Evolutionary conservation across 2,888 invertebrate genomes (phyloP), one percentile per base, ranked within the genome.

Genomic region (Trachelus iudaicus): DNA sequence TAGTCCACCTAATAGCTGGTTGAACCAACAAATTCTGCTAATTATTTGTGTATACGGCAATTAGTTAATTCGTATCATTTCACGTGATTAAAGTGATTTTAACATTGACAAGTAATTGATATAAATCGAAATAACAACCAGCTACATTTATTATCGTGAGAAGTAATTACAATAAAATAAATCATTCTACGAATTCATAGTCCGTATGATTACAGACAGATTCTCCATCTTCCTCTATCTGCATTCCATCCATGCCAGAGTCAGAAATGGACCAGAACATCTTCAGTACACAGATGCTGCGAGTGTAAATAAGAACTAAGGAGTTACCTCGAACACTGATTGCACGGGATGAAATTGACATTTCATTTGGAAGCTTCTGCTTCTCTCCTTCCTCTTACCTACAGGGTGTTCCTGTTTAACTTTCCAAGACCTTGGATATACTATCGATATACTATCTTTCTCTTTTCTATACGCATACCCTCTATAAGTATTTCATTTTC

Each of bases 341-440:
- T 84, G 83, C 83, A 78, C 80, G 75, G 77, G 76, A 73, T 73
- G 80, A 81, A 83, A 86, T 84, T 84, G 86, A 86, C 84, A 80
- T 85, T 86, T 86, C 83, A 85, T 85, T 86, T 85, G 82, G 79
- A 78, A 79, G 37, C 76, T 79, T 82, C 83, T 80, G 81, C 83
- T 83, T 83, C 81, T 71, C 56, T 56, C 56, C 9, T 56, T 56
- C 1, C 23, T 56, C 56, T 6, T 0, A 56, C 9, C 23, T 56
- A 56, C 23, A 56, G 9, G 9, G 2, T 56, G 23, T 56, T 23
- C 2, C 23, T 15, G 9, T 23, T 56, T 56, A 56, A 56, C 23
- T 23, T 23, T 23, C 2, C 56, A 23, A 23, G 23, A 56, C 56
- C 2, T 56, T 23, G 9, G 23, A 56, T 56, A 23, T 9, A 23